These are phyloP conservation scores for Zaprionus taronus DNA, from an alignment of 1,140 invertebrate genomes.

Conservation along the genomic window DNA sequence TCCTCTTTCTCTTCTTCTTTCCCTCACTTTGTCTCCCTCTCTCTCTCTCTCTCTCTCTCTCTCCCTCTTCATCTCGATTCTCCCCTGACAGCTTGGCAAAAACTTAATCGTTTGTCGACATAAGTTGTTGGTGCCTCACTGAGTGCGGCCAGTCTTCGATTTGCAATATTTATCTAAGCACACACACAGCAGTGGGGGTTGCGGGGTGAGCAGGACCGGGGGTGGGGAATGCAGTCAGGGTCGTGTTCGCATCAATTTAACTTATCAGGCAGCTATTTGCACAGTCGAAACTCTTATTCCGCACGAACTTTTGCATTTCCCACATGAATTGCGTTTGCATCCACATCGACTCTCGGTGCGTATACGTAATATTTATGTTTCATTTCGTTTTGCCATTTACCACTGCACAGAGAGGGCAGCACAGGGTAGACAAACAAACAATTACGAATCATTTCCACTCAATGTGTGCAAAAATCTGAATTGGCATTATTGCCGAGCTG, in stretches of 20 bases:
- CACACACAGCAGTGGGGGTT: constrained; percentile 8
- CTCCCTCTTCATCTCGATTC: background rate
- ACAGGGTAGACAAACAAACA: constrained; percentile 56
- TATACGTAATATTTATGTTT: constrained; percentile 82
- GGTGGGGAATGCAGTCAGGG: constrained; percentile 4
- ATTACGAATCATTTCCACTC: constrained; percentile 55
- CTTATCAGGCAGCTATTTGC: constrained; percentile 62
- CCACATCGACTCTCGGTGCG: constrained; percentile 21
- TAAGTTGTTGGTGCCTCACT: constrained; percentile 9
- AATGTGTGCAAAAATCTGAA: constrained; percentile 49
- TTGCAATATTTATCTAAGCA: constrained; percentile 63
- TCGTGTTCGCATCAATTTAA: constrained; percentile 67
- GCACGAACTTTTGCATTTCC: constrained; percentile 69
- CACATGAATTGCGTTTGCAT: constrained; percentile 51
- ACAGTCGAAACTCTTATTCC: constrained; percentile 23
- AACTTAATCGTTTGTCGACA: constrained; percentile 69
- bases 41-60: background rate
- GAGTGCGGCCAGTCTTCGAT: constrained; percentile 48
- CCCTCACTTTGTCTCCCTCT: background rate
- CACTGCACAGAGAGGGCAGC: background rate
- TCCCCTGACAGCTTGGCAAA: constrained; percentile 43
- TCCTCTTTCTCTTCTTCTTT: background rate
- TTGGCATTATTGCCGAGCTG: constrained; percentile 52
- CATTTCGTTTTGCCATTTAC: constrained; percentile 48
- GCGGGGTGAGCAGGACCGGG: background rate